A percentile compares a stretch with the other conserved stretches of the same genome.
These are phyloP conservation scores for Ormyrus thymus DNA, from an alignment of 2,888 invertebrate species.

Conservation along the genomic window DNA sequence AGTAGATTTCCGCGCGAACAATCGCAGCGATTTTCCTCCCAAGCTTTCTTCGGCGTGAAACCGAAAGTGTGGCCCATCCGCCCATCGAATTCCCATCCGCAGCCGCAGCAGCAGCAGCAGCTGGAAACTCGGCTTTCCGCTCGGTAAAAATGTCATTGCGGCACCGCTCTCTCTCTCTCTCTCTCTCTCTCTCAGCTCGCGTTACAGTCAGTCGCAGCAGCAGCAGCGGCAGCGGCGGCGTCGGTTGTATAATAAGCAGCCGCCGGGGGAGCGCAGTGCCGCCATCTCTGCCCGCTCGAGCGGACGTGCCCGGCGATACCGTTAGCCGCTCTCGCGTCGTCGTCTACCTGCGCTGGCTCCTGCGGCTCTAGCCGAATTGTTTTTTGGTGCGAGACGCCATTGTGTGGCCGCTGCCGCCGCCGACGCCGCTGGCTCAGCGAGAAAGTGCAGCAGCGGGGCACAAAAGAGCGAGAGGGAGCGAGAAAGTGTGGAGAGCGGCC, in stretches of 20 bases:
- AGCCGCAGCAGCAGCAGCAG: no score
- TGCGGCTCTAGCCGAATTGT: neutral
- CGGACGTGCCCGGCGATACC: constrained; percentile 45
- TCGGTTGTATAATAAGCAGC: neutral
- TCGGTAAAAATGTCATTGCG: no score
- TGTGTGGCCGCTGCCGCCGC: neutral
- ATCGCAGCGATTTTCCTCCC: no score
- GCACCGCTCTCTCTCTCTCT: no score
- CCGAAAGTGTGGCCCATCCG: no score
- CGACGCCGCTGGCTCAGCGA: neutral
- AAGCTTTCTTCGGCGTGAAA: no score
- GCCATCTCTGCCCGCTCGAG: constrained; percentile 51
- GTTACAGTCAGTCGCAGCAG: no score
- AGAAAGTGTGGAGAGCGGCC: constrained; percentile 47
- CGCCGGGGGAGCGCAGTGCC: constrained; percentile 15
- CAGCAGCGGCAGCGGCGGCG: neutral
- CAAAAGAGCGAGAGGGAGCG: neutral
- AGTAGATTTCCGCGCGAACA: no score
- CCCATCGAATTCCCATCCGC: no score
- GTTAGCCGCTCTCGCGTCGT: constrained; percentile 13
- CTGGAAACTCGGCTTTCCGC: no score
- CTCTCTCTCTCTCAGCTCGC: no score
- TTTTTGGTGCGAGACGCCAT: neutral
- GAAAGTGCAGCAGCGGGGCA: neutral
- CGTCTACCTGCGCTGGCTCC: neutral